Evolutionary conservation across 2,113 vertebrate species (phyloP).

Genomic region (Sialia sialis): DNA sequence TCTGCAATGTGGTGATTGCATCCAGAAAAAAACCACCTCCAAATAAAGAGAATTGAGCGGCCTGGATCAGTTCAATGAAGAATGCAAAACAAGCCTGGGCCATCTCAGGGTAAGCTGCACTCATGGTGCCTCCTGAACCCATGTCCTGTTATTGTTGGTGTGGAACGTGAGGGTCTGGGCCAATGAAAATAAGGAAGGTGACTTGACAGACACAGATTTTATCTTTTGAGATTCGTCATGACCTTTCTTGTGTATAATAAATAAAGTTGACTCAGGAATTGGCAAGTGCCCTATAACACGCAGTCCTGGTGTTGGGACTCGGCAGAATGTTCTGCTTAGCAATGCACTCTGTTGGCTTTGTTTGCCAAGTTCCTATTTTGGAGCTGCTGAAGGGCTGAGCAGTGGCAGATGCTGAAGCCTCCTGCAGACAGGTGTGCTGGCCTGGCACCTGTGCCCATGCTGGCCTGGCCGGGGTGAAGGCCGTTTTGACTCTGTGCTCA

Average conservation of each 20-base stretch:
- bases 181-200: slow-evolving; percentile 68
- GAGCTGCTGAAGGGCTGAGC: slow-evolving; percentile 34
- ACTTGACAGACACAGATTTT: slow-evolving; percentile 66
- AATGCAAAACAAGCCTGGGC: slow-evolving; percentile 53
- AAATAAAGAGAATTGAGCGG: slow-evolving; percentile 20
- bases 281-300: slow-evolving; percentile 60
- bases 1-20: neutral
- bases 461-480: neutral
- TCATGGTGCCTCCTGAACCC: slow-evolving; percentile 60
- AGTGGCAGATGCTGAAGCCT: slow-evolving; percentile 29
- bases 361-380: slow-evolving; percentile 49
- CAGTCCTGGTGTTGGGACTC: slow-evolving; percentile 53
- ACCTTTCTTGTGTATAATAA: slow-evolving; percentile 54
- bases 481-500: neutral
- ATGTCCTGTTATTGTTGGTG: slow-evolving; percentile 67
- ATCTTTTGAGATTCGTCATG: slow-evolving; percentile 59
- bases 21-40: neutral
- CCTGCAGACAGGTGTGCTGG: slow-evolving; percentile 9
- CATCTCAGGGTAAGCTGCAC: slow-evolving; percentile 44
- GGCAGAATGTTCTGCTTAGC: slow-evolving; percentile 62
- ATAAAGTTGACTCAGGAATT: slow-evolving; percentile 64
- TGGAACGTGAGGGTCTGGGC: slow-evolving; percentile 38
- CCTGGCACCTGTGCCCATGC: neutral
- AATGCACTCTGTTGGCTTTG: slow-evolving; percentile 22
- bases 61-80: neutral